Evolutionary conservation across 2,797 vertebrate species (phyloP).

Genomic region (Pseudomugil tenellus): DNA sequence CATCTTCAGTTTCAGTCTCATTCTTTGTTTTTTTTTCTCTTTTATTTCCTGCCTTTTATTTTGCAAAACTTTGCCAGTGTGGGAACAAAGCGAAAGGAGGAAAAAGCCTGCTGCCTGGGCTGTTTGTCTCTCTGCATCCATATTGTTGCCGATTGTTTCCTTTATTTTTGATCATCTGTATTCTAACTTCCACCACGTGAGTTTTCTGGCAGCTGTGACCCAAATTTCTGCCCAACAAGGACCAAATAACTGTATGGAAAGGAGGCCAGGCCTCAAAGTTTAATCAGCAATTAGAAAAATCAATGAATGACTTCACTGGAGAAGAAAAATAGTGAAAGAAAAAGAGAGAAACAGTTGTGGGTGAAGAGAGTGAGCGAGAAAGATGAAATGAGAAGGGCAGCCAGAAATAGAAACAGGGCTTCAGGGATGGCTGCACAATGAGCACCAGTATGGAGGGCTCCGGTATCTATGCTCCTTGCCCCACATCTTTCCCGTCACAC

Average conservation of each 20-base stretch:
- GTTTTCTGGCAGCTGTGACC: conserved; percentile 61
- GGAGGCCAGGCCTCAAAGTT: conserved; percentile 3
- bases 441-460: conserved; percentile 48
- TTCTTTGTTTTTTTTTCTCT: conserved; percentile 55
- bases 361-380: conserved; percentile 5
- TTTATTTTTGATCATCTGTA: conserved; percentile 25
- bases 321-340: conserved; percentile 16
- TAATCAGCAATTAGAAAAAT: conserved; percentile 35
- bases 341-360: conserved; percentile 17
- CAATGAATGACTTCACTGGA: conserved; percentile 41
- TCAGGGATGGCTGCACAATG: conserved; percentile 61
- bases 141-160: conserved; percentile 4
- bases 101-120: conserved; percentile 31
- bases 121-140: conserved; percentile 20
- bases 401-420: conserved; percentile 67
- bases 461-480: conserved; percentile 30
- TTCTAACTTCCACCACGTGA: conserved; percentile 43
- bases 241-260: conserved; percentile 26
- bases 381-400: conserved; percentile 33
- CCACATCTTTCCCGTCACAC: conserved; percentile 37
- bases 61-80: conserved; percentile 51
- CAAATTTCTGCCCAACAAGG: conserved; percentile 58
- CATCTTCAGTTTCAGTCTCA: conserved; percentile 61
- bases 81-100: conserved; percentile 45
- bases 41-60: conserved; percentile 57